Base-by-base conservation (phyloP, 2,797 vertebrate genomes). In the Tokudaia muenninki region DNA sequence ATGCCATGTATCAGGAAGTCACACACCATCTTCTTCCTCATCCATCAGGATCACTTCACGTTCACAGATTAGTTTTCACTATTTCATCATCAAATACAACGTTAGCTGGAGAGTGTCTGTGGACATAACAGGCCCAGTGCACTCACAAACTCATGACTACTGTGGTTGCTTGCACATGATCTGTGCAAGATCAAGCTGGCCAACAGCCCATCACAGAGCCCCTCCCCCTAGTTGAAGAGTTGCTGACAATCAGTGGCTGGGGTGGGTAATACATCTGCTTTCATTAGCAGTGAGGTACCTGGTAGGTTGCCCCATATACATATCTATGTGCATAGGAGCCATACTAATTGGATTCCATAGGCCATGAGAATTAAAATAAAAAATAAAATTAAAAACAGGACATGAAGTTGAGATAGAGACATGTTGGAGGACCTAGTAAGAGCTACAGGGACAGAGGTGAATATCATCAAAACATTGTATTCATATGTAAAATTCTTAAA, bases 1-100 rank as follows among this genome's bases (percentile, higher is more conserved):
- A 44, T 44, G 14, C 3, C 17, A 81, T 55, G 94, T 75, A 83
- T 77, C 90, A 77, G 61, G 94, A 94, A 72, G 50, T 31, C 5
- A 78, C 75, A 22, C 6, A 26, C 4, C 8, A 2, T 9, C 75
- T 44, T 87, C 41, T 57, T 81, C 78, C 90, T 72, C 52, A 74
- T 55, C 84, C 16, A 50, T 70, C 61, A 44, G 91, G 95, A 89
- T 70, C 52, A 90, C 47, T 50, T 89, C 50, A 82, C 44, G 67
- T 89, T 67, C 57, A 13, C 37, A 65, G 16, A 44, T 59, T 59
- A 59, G n/a, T 57, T 87, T 87, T 87, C 47, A 96, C 93, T 55
- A 74, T 67, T n/a, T 93, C 21, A 89, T 61, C 29, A 84, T 47
- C 94, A 47, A 29, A 41, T 19, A 29, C 12, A 14, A 17, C 4